Base-by-base conservation (phyloP, 2,888 invertebrate genomes). In the Malachius bipustulatus region DNA sequence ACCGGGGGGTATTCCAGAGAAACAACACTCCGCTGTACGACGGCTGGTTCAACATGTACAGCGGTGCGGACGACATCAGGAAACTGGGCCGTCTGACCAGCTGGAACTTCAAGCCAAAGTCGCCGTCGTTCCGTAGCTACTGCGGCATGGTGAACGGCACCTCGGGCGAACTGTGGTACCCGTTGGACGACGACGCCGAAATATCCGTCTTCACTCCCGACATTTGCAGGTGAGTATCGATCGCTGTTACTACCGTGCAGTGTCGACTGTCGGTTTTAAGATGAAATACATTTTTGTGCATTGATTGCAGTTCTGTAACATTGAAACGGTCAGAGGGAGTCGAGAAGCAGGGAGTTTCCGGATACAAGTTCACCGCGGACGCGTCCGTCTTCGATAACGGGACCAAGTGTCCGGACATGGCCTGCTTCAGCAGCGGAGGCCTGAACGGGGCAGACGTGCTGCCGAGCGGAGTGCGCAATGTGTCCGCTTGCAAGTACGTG, bases 151-250 rank as follows among this genome's bases (percentile, higher is more conserved):
- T 88, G 3, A 67, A 69, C 45, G 88, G 88, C 10, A 78, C 79
- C 4, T 73, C 77, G 0, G 88, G 88, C 1, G 88, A 88, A 61
- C 62, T 85, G 13, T 87, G 82, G 73, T 82, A 85, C 13, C 83
- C 85, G 0, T 65, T 75, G 37, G 48, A 64, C 0, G 63, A 70
- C 0, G 69, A 71, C 31, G 60, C 69, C 4, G 65, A 67, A 16
- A 62, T 83, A 3, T 62, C 70, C 1, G 60, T 89, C 39, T 89
- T 84, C 60, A 71, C 77, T 1, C 66, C 82, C 0, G 88, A 88
- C 61, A 64, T 85, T 39, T 88, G 88, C 70, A 76, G 84, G 74
- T 82, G 53, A 35, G 41, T 14, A 13, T 28, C 8, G 9, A 19
- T 19, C n/a, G n/a, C n/a, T n/a, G n/a, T n/a, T n/a, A n/a, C n/a